phyloP scores from a whole-genome alignment of 2,113 vertebrate species.

The Heteronetta atricapilla region DNA sequence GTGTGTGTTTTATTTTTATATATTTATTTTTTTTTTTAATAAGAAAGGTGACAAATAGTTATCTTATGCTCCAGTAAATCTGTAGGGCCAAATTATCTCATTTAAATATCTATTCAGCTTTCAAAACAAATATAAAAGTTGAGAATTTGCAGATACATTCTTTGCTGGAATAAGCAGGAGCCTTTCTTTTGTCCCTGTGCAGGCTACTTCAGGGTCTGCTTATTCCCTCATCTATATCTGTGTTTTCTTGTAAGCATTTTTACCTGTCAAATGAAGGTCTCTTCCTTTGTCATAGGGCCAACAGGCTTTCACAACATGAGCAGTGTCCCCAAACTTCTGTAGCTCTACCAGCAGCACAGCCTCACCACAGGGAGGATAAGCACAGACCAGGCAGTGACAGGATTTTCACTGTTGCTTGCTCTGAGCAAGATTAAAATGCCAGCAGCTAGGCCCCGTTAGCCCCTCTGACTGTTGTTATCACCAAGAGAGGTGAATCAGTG shows the following conservation, averaged over 20 bases:
- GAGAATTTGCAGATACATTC: background rate
- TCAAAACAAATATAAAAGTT: constrained; percentile 45
- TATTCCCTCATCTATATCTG: constrained; percentile 60
- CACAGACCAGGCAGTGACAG: background rate
- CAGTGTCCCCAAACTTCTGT: background rate
- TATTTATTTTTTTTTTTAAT: background rate
- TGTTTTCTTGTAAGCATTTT: constrained; percentile 64
- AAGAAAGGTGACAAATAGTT: constrained; percentile 1
- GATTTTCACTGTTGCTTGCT: constrained; percentile 29
- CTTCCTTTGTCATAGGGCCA: constrained; percentile 65
- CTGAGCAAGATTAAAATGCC: constrained; percentile 59
- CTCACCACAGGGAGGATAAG: constrained; percentile 21
- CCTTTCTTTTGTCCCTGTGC: background rate
- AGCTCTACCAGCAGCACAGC: background rate
- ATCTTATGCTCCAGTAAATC: constrained; percentile 40
- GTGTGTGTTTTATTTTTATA: background rate
- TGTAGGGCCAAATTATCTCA: constrained; percentile 14
- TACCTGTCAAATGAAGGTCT: constrained; percentile 65
- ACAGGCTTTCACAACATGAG: constrained; percentile 3
- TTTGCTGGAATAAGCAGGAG: background rate
- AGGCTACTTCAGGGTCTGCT: background rate
- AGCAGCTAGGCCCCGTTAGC: constrained; percentile 36
- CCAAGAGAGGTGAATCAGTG: constrained; percentile 50
- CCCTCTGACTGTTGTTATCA: constrained; percentile 54
- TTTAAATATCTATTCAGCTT: constrained; percentile 41